These are phyloP conservation scores for Drosophila eugracilis DNA, from an alignment of 1,140 invertebrate genomes.

Conservation along the genomic window DNA sequence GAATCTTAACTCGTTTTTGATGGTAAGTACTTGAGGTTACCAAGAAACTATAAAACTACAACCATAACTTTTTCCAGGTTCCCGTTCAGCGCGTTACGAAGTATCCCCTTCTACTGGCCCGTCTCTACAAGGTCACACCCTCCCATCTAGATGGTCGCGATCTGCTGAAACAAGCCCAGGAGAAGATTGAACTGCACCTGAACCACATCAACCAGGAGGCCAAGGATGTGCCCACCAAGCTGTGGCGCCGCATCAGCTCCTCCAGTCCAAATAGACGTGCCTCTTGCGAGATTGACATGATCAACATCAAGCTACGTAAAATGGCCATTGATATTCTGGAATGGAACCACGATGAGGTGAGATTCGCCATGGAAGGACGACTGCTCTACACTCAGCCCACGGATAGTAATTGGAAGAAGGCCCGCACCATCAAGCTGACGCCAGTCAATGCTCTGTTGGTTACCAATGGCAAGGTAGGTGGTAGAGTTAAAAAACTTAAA, in stretches of 20 bases:
- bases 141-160: conserved; percentile 91
- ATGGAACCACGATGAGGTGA: conserved; percentile 96
- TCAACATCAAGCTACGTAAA: conserved; percentile 94
- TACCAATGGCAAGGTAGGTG: conserved; percentile 92
- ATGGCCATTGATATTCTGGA: conserved; percentile 96
- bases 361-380: conserved; percentile 94
- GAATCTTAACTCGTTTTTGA: conserved; percentile 98
- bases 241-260: conserved; percentile 95
- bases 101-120: conserved; percentile 95
- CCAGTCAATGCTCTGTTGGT: conserved; percentile 94
- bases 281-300: conserved; percentile 92
- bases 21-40: conserved; percentile 88
- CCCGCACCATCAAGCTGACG: conserved; percentile 94
- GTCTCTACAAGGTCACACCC: conserved; percentile 96
- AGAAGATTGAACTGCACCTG: conserved; percentile 96
- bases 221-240: conserved; percentile 94
- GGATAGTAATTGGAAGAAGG: conserved; percentile 95
- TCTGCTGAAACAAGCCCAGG: conserved; percentile 92
- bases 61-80: conserved; percentile 86
- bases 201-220: conserved; percentile 98
- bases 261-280: conserved; percentile 89
- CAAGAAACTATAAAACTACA: not conserved
- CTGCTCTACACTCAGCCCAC: conserved; percentile 94
- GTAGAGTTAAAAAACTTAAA: no score
- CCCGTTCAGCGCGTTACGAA: conserved; percentile 96